Conservation (phyloP, 2,113 vertebrate species). For the Corythoichthys intestinalis region DNA sequence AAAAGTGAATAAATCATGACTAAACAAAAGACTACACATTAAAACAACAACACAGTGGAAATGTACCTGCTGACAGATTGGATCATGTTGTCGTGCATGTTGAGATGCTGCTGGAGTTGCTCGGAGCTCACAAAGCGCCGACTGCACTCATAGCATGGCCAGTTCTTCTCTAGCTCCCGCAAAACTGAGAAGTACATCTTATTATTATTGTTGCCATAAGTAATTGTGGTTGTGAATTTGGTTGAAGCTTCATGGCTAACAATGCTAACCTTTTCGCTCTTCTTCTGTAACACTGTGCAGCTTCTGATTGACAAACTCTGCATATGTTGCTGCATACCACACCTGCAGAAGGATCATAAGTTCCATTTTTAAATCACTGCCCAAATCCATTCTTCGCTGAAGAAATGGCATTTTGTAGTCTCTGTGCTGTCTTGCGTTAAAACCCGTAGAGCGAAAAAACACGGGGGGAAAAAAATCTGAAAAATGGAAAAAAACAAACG, state of each 20-base stretch:
- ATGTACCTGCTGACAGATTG: constrained; percentile 84
- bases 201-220: too few relatives aligned
- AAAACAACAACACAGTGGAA: too few relatives aligned
- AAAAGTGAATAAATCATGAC: neutral
- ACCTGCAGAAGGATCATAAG: constrained; percentile 73
- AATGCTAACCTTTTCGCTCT: constrained; percentile 85
- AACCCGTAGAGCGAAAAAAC: too few relatives aligned
- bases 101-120: constrained; percentile 95
- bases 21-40: neutral
- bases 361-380: neutral
- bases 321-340: constrained; percentile 96
- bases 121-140: constrained; percentile 95
- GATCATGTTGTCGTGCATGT: constrained; percentile 95
- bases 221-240: too few relatives aligned
- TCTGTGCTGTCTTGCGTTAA: too few relatives aligned
- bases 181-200: constrained; percentile 57
- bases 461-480: too few relatives aligned
- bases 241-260: neutral
- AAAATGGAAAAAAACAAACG: too few relatives aligned
- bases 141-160: constrained; percentile 96
- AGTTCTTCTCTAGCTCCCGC: constrained; percentile 95
- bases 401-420: too few relatives aligned
- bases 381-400: neutral
- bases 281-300: constrained; percentile 93
- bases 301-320: constrained; percentile 93